Percentiles rank a stretch among this genome's conserved stretches.
These are phyloP conservation scores for Falco biarmicus DNA, from an alignment of 2,797 vertebrate genomes.

Conservation along the genomic window DNA sequence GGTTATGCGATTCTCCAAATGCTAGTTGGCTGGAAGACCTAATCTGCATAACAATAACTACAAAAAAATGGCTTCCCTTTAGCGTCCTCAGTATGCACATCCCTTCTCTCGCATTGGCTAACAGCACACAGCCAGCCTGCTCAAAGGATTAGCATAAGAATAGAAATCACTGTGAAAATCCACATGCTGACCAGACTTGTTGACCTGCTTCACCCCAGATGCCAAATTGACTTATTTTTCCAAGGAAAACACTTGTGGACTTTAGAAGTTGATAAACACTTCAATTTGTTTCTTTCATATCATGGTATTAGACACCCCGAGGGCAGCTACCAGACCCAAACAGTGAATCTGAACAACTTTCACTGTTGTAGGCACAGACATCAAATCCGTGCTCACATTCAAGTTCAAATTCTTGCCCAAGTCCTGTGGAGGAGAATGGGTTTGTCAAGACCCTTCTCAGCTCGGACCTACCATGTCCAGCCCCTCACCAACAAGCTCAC, in stretches of 20 bases:
- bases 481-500: background rate
- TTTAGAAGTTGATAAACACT: background rate
- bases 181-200: background rate
- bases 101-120: background rate
- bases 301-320: background rate
- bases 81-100: background rate
- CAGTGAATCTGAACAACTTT: background rate
- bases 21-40: background rate
- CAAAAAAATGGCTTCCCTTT: background rate
- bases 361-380: background rate
- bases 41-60: conserved; percentile 3
- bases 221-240: background rate
- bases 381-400: background rate
- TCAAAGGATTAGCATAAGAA: conserved; percentile 56
- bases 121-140: background rate
- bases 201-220: conserved; percentile 2
- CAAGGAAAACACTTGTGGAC: background rate
- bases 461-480: fast-evolving
- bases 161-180: conserved; percentile 19
- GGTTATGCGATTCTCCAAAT: background rate
- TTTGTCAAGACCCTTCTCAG: background rate
- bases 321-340: background rate
- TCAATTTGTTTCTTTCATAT: background rate
- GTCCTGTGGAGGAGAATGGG: background rate
- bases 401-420: background rate